Conservation (phyloP, 2,113 vertebrate species). For the Campylomormyrus numenius region DNA sequence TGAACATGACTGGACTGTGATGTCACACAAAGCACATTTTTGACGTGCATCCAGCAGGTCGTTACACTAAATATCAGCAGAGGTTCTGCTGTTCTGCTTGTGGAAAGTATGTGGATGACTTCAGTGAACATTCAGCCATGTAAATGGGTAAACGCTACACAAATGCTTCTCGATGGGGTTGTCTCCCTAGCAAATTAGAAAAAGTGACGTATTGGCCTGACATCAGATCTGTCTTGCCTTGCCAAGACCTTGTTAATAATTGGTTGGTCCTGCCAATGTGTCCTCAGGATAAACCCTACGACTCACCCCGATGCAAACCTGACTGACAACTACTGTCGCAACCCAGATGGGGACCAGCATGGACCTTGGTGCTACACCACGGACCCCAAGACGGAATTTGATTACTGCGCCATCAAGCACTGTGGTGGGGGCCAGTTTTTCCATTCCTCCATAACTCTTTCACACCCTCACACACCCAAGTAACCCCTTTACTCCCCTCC, state of each 20-base stretch:
- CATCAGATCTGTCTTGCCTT: not conserved
- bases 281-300: conserved; percentile 68
- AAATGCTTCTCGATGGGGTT: not conserved
- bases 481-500: not conserved
- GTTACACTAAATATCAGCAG: not conserved
- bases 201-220: not conserved
- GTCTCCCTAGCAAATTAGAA: not conserved
- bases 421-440: conserved; percentile 60
- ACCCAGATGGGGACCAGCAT: conserved; percentile 81
- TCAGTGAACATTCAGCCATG: not conserved
- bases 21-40: not conserved
- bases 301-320: conserved; percentile 69
- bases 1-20: not conserved
- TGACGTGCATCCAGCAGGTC: not conserved
- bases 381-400: conserved; percentile 81
- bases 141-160: not conserved
- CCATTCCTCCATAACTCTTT: not conserved
- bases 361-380: conserved; percentile 95
- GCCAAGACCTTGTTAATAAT: not conserved
- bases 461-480: not conserved
- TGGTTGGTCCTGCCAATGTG: not conserved
- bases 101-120: not conserved
- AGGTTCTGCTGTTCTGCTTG: not conserved
- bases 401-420: conserved; percentile 87
- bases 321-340: conserved; percentile 85